Base-by-base conservation (phyloP, 1,140 invertebrate genomes). In the Pissodes strobi region DNA sequence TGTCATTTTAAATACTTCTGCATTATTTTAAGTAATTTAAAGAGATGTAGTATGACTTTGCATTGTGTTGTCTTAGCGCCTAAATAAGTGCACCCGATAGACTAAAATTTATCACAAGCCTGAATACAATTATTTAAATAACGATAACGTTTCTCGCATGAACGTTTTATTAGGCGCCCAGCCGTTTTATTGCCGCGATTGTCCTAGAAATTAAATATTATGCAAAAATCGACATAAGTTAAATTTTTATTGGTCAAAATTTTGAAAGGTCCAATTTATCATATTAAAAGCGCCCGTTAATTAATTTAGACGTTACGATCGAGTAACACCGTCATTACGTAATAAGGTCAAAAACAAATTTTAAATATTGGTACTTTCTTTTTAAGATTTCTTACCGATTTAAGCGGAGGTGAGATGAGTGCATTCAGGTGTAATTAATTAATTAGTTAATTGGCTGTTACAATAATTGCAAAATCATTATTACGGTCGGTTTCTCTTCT, bases 241-340 rank as follows among this genome's bases (percentile, higher is more conserved):
- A 12, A 48, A 12, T 19, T 48, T 48, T 48, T 48, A 34, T 52
- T 52, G 18, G 13, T 52, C 17, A 2, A 34, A 18, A 37, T 6
- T 52, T 37, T 17, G 49, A 34, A 15, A 17, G 12, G 12, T 15
- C 15, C 23, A 17, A 52, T 52, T 34, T 34, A 52, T 52, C 49
- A 52, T 23, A 6, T 37, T 37, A 12, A 22, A 25, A 49, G 9
- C 9, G 1, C 49, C n/a, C 9, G 13, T 12, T 48, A 34, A 52
- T 52, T 52, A 21, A 52, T 52, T 52, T 30, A 52, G 49, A 52
- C 27, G 49, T 52, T 52, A 34, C 34, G 22, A 52, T 34, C 19
- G 46, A 21, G 3, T 3, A 18, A 22, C 22, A 49, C 19, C 21
- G 46, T 49, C 46, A 2, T 10, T 49, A 21, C 46, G 46, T n/a